Evolutionary conservation across 2,113 vertebrate species (phyloP).

Genomic region (Dipodomys spectabilis): DNA sequence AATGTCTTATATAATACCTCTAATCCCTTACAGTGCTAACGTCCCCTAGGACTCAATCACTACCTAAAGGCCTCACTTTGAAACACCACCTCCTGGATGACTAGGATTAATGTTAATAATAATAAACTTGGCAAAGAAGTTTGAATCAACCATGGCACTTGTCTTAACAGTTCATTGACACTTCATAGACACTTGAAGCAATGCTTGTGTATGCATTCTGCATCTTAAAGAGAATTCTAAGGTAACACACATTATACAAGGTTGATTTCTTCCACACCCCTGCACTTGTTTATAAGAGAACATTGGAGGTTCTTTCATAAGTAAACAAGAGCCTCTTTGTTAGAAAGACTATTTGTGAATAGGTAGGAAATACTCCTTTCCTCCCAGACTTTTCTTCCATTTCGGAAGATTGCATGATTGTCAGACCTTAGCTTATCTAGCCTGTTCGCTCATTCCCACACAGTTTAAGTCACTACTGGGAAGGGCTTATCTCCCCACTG

Average conservation of each 20-base stretch:
- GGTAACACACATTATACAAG: not conserved
- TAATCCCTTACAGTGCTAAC: too few species aligned
- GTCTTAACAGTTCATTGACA: not conserved
- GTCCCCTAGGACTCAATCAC: not conserved
- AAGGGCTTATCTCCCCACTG: not conserved
- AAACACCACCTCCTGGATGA: too few species aligned
- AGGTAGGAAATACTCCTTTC: not conserved
- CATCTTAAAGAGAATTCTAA: not conserved
- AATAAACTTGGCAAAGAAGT: not conserved
- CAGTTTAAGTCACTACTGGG: not conserved
- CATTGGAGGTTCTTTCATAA: not conserved
- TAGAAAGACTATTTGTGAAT: not conserved
- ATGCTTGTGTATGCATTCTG: not conserved
- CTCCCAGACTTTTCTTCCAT: not conserved
- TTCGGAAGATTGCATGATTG: not conserved
- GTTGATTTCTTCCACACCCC: not conserved
- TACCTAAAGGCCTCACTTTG: not conserved
- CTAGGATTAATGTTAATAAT: not conserved
- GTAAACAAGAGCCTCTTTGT: not conserved
- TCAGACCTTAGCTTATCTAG: accelerated
- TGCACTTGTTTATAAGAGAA: not conserved
- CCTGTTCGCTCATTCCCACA: not conserved
- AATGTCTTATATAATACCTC: not conserved
- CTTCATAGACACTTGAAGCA: not conserved
- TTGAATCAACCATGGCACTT: too few species aligned